phyloP scores from a whole-genome alignment of 2,113 vertebrate species.

The Pseudopodoces humilis region DNA sequence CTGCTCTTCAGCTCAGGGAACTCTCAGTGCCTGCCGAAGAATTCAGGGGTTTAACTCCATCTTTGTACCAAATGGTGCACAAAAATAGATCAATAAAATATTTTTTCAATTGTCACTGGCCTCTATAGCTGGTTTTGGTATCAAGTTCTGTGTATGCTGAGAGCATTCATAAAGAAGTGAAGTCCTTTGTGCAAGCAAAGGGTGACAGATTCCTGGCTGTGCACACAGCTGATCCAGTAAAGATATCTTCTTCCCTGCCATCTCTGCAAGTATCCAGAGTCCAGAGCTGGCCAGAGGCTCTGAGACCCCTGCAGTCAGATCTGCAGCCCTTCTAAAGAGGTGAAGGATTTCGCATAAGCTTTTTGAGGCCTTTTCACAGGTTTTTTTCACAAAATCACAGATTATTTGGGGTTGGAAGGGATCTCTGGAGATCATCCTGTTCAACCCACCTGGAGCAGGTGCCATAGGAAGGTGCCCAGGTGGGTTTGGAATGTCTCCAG shows the following conservation, averaged over 20 bases:
- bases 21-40: not conserved
- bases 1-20: not conserved
- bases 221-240: too few relatives aligned
- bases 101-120: not conserved
- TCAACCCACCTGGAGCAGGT: not conserved
- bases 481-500: not conserved
- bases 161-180: not conserved
- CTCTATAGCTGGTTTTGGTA: not conserved
- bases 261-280: too few relatives aligned
- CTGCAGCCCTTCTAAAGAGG: not conserved
- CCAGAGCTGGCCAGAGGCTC: too few relatives aligned
- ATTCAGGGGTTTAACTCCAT: not conserved
- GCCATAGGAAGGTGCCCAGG: not conserved
- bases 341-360: not conserved
- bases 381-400: not conserved
- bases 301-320: not conserved
- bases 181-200: not conserved
- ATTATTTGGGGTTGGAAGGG: too few relatives aligned
- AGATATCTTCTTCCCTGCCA: not conserved
- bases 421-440: not conserved
- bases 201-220: not conserved
- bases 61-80: not conserved
- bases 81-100: not conserved
- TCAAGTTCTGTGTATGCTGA: accelerated
- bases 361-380: not conserved